Conservation (phyloP, 2,797 vertebrate species). For the Nannoperca australis region DNA sequence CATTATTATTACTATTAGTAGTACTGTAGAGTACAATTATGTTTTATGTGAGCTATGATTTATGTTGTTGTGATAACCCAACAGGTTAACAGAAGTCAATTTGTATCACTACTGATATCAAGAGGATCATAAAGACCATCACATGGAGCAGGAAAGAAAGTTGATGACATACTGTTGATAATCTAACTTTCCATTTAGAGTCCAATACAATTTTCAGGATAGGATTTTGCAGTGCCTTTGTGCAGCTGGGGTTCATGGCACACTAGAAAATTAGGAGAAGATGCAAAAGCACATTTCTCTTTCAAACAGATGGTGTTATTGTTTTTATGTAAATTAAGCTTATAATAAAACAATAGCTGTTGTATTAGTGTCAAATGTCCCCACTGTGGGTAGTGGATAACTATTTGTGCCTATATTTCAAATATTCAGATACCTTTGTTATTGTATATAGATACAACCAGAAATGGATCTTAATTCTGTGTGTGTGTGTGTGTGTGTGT, state of each 20-base stretch:
- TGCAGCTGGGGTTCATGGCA: neutral
- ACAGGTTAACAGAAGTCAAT: conserved; percentile 3
- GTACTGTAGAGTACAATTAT: neutral
- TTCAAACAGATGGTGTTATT: conserved; percentile 1
- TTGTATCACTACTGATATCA: conserved; percentile 12
- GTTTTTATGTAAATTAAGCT: neutral
- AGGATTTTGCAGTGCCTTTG: neutral
- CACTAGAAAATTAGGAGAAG: neutral
- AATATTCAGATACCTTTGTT: neutral
- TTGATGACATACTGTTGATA: neutral
- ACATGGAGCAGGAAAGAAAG: neutral
- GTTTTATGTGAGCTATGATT: neutral
- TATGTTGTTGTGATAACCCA: conserved; percentile 1
- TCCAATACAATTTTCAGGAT: neutral
- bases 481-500: neutral
- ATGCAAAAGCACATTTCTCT: neutral
- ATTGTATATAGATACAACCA: neutral
- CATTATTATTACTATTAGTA: neutral
- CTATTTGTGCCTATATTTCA: no score
- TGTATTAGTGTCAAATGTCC: neutral
- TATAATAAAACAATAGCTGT: neutral
- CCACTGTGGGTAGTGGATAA: neutral
- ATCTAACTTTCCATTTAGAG: neutral
- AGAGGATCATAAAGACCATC: neutral
- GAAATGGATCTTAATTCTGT: no score